Evolutionary conservation across 1,140 invertebrate species (phyloP), one percentile per base, ranked within the genome.

Genomic region (Drosophila trapezifrons): DNA sequence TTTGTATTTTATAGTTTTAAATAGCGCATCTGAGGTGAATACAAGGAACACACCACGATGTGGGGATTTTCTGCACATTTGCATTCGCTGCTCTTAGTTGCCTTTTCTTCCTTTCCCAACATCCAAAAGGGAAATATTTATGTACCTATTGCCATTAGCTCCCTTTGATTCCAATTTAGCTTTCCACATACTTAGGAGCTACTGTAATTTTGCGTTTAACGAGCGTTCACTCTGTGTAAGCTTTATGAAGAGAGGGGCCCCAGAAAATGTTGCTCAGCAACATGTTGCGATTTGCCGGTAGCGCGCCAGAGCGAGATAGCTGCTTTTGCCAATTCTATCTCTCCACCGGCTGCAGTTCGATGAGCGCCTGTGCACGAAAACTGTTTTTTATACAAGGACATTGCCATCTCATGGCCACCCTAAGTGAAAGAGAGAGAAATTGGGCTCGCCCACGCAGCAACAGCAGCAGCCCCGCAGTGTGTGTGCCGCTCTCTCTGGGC

Each of bases 321-420:
- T 49, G 22, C 20, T 63, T 55, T 32, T 20, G 45, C 38, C 32
- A 8, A 35, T 40, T n/a, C 38, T 35, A 3, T 22, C 13, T 15
- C 49, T 15, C 54, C 8, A 49, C 76, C 64, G 70, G 70, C 37
- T 62, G 42, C 25, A 17, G 35, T 51, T 40, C 60, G 77, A 74
- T 91, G 90, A 56, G 69, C 75, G 58, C 90, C 90, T 82, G 79
- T 71, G 78, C 72, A 49, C 52, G 38, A 73, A 77, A 87, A 90
- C 90, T 82, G 86, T 91, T 91, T 91, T 90, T 90, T 87, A 85
- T 89, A 82, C 90, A 91, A 91, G 86, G 86, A 91, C 90, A 90
- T 90, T 91, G 84, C 70, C 55, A 57, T 43, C 55, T 57, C 55
- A 57, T 57, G 82, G 86, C 85, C 65, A 57, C 55, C 22, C 38